These are phyloP conservation scores for Blastomussa wellsi DNA, from an alignment of 92 coral and sea anemone species.

Conservation along the genomic window DNA sequence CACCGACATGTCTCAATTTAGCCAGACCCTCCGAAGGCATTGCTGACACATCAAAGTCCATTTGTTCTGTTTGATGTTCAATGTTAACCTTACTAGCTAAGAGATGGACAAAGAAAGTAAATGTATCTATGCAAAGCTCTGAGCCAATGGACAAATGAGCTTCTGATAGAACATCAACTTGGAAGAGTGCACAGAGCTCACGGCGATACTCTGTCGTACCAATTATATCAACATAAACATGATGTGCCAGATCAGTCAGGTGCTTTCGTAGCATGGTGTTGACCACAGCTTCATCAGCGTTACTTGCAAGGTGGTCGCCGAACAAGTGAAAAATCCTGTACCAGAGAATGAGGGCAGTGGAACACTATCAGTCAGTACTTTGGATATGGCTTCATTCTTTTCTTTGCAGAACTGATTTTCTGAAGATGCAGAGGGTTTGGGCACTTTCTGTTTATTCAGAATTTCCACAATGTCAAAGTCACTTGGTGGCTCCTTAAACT, in stretches of 20 bases:
- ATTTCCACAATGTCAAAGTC: background rate
- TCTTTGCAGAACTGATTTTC: background rate
- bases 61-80: constrained; percentile 4
- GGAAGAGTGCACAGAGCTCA: constrained; percentile 13
- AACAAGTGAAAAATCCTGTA: constrained; percentile 1
- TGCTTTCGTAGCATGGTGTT: constrained; percentile 6
- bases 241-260: constrained; percentile 23
- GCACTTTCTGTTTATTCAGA: background rate
- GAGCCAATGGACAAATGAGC: constrained; percentile 19
- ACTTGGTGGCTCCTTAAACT: constrained; percentile 1
- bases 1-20: constrained; percentile 39
- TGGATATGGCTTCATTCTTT: background rate
- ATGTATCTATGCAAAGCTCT: background rate
- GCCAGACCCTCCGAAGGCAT: constrained; percentile 45
- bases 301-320: constrained; percentile 17
- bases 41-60: background rate
- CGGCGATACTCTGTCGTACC: constrained; percentile 14
- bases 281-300: background rate
- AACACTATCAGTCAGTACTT: background rate
- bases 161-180: constrained; percentile 7
- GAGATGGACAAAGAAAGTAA: constrained; percentile 14
- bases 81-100: background rate
- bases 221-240: constrained; percentile 13
- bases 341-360: constrained; percentile 24
- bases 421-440: background rate